These are phyloP conservation scores for Tolmerus cingulatus DNA, from an alignment of 2,888 invertebrate genomes.

Conservation along the genomic window DNA sequence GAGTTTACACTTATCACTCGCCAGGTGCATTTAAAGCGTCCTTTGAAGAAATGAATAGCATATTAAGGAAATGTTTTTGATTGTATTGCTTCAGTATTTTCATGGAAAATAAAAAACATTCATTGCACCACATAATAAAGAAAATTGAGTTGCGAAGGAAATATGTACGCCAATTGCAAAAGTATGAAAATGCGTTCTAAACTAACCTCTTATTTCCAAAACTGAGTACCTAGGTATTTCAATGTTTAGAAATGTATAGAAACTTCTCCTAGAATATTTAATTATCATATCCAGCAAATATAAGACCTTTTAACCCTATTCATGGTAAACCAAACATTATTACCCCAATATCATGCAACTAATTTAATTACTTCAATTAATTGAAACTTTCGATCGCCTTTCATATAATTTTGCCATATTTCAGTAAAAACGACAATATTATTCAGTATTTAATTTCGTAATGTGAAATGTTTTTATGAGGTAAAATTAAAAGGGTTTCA, in stretches of 20 bases:
- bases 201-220: no score
- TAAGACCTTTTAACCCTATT: background rate
- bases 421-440: background rate
- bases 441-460: background rate
- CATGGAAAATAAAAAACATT: no score
- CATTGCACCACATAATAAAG: no score
- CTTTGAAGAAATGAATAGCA: no score
- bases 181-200: no score
- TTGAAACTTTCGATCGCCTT: background rate
- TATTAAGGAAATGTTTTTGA: no score
- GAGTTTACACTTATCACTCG: background rate
- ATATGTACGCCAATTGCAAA: no score
- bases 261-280: background rate
- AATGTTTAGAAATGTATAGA: no score
- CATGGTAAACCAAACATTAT: background rate
- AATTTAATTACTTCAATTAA: background rate
- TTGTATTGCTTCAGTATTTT: no score
- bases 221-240: no score
- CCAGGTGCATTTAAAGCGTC: no score
- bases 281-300: background rate
- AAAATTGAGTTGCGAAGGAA: no score
- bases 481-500: background rate
- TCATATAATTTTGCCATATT: background rate
- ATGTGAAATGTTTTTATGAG: background rate
- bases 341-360: background rate